Conservation (phyloP, 2,888 invertebrate species). For the Muschampia plurimacula region DNA sequence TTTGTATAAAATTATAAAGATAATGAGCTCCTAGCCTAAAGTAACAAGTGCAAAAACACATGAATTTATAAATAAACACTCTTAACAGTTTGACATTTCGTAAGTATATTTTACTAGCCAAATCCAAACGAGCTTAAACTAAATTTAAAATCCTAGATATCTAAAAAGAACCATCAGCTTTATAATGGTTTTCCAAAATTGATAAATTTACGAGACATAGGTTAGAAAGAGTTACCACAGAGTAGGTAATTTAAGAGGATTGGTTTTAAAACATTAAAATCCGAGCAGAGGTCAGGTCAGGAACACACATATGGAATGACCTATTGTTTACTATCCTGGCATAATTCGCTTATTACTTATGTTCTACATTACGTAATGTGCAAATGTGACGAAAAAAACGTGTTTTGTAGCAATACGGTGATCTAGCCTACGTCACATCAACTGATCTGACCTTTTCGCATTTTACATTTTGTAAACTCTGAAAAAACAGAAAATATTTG, state of each 20-base stretch:
- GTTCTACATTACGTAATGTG: neutral
- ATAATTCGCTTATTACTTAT: neutral
- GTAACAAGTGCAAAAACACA: neutral
- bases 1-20: too few relatives aligned
- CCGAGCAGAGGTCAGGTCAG: slow-evolving; percentile 25
- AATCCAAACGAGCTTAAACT: too few relatives aligned
- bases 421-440: slow-evolving; percentile 24
- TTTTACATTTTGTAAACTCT: slow-evolving; percentile 22
- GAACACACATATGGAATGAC: neutral
- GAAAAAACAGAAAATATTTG: neutral
- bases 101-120: too few relatives aligned
- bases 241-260: too few relatives aligned
- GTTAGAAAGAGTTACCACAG: too few relatives aligned
- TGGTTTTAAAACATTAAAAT: neutral
- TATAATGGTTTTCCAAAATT: too few relatives aligned
- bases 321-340: neutral
- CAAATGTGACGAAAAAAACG: neutral
- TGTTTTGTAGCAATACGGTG: neutral
- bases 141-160: too few relatives aligned
- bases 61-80: neutral
- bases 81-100: too few relatives aligned
- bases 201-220: too few relatives aligned
- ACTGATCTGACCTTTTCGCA: slow-evolving; percentile 37
- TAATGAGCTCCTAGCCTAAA: neutral
- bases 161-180: too few relatives aligned